Evolutionary conservation across 1,140 invertebrate species (phyloP), one percentile per base, ranked within the genome.

Genomic region (Drosophila quadrilineata): DNA sequence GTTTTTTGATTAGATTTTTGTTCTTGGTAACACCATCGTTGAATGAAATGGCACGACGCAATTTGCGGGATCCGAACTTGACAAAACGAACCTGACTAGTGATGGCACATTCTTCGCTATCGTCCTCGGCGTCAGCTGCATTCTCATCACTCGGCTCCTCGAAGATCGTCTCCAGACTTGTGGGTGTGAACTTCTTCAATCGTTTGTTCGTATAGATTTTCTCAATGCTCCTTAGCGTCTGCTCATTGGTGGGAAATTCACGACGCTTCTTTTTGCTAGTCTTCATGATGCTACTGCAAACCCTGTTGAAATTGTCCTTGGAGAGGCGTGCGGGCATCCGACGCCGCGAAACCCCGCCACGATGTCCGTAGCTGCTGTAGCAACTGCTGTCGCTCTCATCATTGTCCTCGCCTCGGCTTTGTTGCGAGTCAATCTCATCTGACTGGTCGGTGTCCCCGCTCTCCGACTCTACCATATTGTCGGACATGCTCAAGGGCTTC

Each of bases 101-200:
- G 0, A 87, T 80, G 22, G 70, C 63, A 14, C 71, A 74, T 14
- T 79, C 85, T 16, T 73, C 65, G 12, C 66, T 69, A 12, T 66
- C 86, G 28, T 77, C 75, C 26, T 77, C 75, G 0, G 38, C 85
- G 43, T 88, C 71, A 19, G 76, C 73, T 1, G 71, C 75, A n/a
- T 76, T 79, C 28, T 69, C 70, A 6, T 86, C 80, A 22, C 64
- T 75, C 3, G 84, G 79, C 54, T 89, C 87, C 57, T 89, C 87
- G 12, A 89, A 89, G 9, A 89, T 89, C 0, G 87, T 89, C 43
- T 89, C 87, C 14, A 89, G 60, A 40, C 69, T 88, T 9, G 87
- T 46, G 2, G 84, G 87, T 10, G 58, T 85, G 8, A 89, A 86
- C 22, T 86, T 89, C 6, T 73, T 88, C 40, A 88, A 58, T 1